Base-by-base conservation (phyloP, 2,113 vertebrate genomes). In the Myotis lucifugus region DNA sequence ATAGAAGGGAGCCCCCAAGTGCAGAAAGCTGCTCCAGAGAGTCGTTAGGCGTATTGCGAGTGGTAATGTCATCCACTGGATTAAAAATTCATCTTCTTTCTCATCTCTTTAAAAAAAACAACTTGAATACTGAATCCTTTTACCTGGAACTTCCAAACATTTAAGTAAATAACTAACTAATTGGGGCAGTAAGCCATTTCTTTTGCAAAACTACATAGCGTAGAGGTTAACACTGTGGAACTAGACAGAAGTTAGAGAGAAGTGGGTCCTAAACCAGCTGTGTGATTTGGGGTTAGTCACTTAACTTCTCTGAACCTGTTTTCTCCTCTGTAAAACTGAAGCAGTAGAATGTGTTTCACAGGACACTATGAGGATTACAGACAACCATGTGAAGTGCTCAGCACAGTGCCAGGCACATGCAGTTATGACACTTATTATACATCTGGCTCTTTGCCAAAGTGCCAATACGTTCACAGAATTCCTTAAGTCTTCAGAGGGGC, bases 161-260 rank as follows among this genome's bases (percentile, higher is more conserved):
- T 95, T 77, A 88, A 59, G 59, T 72, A 85, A 94, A 67, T 37
- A 90, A 91, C 67, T 77, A 90, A 67, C 66, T 92, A 92, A 48
- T 27, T 70, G 5, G 14, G 66, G 52, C 73, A 91, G 82, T 59
- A 82, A 66, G 52, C 52, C 85, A 64, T 50, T 95, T 76, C 70
- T 56, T 91, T 29, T 32, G 42, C 52, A 61, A 69, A 27, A 70
- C 69, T 89, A 50, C 6, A 79, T 4, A 78, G 32, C 54, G 48
- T 13, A 66, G 5, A 78, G 25, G 40, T 52, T 79, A 69, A 42
- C 69, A 78, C 46, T 46, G 2, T 46, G 46, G 46, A 46, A 46
- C 46, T 46, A 46, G 46, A 46, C 23, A 85, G 72, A 66, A 66
- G 74, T 83, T 73, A 69, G 25, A 90, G n/a, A 88, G 82, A 94